Evolutionary conservation across 2,888 invertebrate species (phyloP).

Genomic region (Neria commutata): DNA sequence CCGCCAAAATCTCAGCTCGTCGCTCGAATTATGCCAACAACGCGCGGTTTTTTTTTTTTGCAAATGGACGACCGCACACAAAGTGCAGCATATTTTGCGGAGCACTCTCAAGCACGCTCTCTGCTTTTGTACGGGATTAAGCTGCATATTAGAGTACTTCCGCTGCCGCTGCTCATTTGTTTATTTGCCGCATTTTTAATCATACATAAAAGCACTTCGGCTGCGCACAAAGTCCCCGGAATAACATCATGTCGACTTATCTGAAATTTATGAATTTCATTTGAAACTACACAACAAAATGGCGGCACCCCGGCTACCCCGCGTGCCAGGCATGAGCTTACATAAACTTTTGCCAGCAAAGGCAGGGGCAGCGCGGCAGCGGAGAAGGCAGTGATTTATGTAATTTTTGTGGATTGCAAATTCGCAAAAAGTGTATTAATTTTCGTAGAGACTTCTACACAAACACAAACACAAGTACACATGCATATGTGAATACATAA

Average conservation of each 20-base stretch:
- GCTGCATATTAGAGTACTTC: slow-evolving; percentile 22
- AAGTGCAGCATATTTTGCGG: no score
- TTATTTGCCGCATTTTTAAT: slow-evolving; percentile 50
- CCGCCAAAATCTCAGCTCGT: no score
- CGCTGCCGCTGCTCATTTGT: slow-evolving; percentile 33
- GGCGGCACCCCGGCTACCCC: background rate
- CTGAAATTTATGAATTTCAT: background rate
- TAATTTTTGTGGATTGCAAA: background rate
- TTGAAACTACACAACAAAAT: background rate
- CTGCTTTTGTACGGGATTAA: no score
- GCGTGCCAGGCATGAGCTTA: background rate
- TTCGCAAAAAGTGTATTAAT: background rate
- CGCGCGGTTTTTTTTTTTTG: no score
- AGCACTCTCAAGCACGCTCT: no score
- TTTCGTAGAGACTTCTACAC: background rate
- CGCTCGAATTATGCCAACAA: no score
- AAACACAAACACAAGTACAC: no score
- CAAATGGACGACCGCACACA: no score
- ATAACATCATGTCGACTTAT: background rate
- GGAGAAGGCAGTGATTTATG: slow-evolving; percentile 9
- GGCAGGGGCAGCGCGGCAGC: no score
- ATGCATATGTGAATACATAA: no score
- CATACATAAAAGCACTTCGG: slow-evolving; percentile 34
- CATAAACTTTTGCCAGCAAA: slow-evolving; percentile 3
- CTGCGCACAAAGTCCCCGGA: background rate